A percentile compares a stretch with the other conserved stretches of the same genome.
These are phyloP conservation scores for Phytoseiulus persimilis DNA, from an alignment of 2,888 invertebrate genomes.

Conservation along the genomic window DNA sequence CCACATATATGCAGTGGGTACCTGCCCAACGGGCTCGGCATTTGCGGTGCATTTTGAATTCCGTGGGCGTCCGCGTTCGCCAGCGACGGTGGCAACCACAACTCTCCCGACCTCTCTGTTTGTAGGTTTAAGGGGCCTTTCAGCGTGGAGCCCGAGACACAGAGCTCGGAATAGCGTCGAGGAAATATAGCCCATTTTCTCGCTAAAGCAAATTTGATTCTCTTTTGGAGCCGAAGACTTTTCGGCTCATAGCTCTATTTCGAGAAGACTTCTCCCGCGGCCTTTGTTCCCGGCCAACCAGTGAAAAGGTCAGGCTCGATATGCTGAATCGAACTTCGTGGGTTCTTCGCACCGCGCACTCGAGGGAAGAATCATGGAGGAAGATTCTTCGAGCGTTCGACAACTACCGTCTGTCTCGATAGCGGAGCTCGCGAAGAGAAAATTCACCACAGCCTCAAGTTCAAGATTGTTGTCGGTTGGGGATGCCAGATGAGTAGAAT, in stretches of 20 bases:
- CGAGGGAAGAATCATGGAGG: neutral
- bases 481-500: no score
- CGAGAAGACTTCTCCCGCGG: neutral
- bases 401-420: no score
- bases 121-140: neutral
- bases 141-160: neutral
- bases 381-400: neutral
- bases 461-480: no score
- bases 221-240: neutral
- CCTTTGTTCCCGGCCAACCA: neutral
- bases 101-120: neutral
- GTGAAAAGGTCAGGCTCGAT: neutral
- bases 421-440: neutral
- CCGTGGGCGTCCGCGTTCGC: neutral
- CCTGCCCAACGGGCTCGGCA: neutral
- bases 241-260: neutral
- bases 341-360: neutral
- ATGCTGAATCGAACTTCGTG: neutral
- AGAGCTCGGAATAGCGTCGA: neutral
- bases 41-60: conserved; percentile 5
- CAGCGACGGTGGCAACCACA: neutral
- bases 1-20: neutral
- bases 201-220: neutral
- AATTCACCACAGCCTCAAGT: no score
- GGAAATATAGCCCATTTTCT: neutral